phyloP scores from a whole-genome alignment of 2,888 invertebrate species.

The Steromphala cineraria region DNA sequence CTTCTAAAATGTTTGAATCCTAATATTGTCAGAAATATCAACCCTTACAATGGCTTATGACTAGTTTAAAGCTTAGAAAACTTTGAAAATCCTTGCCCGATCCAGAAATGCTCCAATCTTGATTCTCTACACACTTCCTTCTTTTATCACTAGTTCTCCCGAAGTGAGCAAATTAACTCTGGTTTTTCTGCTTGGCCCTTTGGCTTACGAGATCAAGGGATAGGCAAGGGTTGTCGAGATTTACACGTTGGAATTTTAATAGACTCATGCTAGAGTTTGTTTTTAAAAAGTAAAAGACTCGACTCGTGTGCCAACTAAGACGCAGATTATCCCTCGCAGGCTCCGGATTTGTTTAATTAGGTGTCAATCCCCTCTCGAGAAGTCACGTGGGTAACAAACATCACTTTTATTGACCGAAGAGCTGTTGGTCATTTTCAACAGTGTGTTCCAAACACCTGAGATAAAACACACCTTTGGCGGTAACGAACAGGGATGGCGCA shows the following conservation, averaged over 20 bases:
- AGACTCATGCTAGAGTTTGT: conserved; percentile 10
- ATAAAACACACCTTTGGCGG: not conserved
- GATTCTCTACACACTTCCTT: not conserved
- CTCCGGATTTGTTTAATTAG: not conserved
- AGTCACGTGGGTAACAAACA: not conserved
- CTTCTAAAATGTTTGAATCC: too few species aligned
- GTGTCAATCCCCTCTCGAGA: not conserved
- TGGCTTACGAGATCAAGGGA: conserved; percentile 1
- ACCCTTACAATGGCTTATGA: too few species aligned
- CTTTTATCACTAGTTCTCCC: not conserved
- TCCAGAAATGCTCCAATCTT: too few species aligned
- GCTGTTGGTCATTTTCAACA: not conserved
- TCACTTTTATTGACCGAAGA: not conserved
- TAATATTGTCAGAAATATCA: too few species aligned
- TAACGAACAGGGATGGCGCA: too few species aligned
- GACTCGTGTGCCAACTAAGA: not conserved
- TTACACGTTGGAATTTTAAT: conserved; percentile 15
- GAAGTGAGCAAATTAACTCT: not conserved
- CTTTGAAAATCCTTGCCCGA: too few species aligned
- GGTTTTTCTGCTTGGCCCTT: not conserved
- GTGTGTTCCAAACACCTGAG: not conserved
- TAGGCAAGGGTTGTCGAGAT: conserved; percentile 9
- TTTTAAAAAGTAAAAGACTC: not conserved
- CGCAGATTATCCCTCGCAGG: not conserved
- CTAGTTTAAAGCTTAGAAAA: too few species aligned